Evolutionary conservation across 2,797 vertebrate genomes (phyloP), one percentile per base, ranked within the genome.

Genomic region (Huso huso): DNA sequence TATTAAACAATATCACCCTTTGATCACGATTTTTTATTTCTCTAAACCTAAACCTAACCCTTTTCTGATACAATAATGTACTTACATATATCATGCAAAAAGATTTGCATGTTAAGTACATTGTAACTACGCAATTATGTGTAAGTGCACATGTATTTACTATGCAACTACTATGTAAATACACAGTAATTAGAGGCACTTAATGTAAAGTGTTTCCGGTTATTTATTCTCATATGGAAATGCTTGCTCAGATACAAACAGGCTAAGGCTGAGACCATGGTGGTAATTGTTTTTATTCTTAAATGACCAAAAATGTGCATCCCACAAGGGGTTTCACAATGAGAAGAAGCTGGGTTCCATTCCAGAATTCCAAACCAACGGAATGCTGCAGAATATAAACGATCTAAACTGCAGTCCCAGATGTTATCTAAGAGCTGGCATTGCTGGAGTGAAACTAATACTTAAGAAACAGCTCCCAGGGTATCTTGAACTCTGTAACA

Each of bases 301-400:
- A 78, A 76, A 49, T 12, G 65, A 57, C 51, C 48, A 64, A 64
- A 65, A 63, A 68, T 69, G 15, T 68, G 67, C 50, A 67, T 71
- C 62, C 48, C 62, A 70, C 15, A 9, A 10, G 61, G 64, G 66
- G 71, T 12, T 49, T 70, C 48, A 67, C 50, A 67, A 68, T 71
- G 59, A 70, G 61, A 23, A 10, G 12, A 52, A 8, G 58, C 61
- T 48, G 61, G 48, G 68, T 61, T 57, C 10, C 15, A 51, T 51
- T 48, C 48, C 15, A 61, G 49, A 48, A 57, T 23, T 48, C 50
- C 55, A 49, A 61, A 67, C 15, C 67, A 63, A 12, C 57, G 55
- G 62, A 66, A 62, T 65, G 62, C 37, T 37, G 23, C 23, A 37
- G 23, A 37, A 51, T 51, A 61, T 66, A 71, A 37, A 72, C 50